Evolutionary conservation across 2,888 invertebrate species (phyloP).

Genomic region (Pseudococcus jackbeardsleyi): DNA sequence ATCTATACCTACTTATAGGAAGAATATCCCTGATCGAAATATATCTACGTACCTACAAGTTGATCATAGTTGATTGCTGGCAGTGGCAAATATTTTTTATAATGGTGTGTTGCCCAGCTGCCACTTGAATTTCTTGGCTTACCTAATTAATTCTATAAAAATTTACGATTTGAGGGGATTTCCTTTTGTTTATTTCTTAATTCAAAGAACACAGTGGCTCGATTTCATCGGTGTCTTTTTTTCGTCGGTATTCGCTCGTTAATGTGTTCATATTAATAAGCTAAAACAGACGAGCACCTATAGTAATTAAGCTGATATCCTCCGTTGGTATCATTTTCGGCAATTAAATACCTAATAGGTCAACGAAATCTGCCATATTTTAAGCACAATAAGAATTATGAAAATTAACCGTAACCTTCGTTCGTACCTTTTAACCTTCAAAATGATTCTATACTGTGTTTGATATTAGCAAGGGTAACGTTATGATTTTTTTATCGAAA

Average conservation of each 20-base stretch:
- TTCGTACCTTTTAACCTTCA: slow-evolving; percentile 49
- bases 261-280: not conserved
- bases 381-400: not conserved
- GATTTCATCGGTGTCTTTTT: not conserved
- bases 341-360: slow-evolving; percentile 36
- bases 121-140: not conserved
- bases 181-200: not conserved
- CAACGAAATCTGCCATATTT: slow-evolving; percentile 39
- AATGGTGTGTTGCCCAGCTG: not conserved
- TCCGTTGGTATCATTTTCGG: slow-evolving; percentile 12
- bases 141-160: not conserved
- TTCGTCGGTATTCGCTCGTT: not conserved
- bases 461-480: slow-evolving; percentile 40
- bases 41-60: not conserved
- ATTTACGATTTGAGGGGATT: not conserved
- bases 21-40: not conserved
- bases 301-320: slow-evolving; percentile 3
- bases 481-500: slow-evolving; percentile 15
- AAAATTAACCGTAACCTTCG: slow-evolving; percentile 48
- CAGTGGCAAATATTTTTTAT: not conserved
- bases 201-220: not conserved
- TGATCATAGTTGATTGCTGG: not conserved
- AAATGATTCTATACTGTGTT: slow-evolving; percentile 25
- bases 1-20: not conserved
- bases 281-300: not conserved